Evolutionary conservation across 2,888 invertebrate genomes (phyloP).

Genomic region (Chrysotoxum bicinctum): DNA sequence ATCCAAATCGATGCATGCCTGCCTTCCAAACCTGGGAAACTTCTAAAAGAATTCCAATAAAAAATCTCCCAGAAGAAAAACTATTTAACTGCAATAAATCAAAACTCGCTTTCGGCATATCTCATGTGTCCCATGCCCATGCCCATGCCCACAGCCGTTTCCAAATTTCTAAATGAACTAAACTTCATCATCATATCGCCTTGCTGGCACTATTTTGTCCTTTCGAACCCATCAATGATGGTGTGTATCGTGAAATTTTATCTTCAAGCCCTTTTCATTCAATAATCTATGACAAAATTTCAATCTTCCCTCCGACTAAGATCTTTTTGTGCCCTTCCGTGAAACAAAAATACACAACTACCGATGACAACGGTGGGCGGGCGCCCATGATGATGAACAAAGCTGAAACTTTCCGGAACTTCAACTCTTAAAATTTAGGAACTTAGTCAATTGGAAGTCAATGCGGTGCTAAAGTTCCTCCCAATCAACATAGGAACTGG

Average conservation of each 20-base stretch:
- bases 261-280: neutral
- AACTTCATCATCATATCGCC: conserved; percentile 26
- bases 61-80: conserved; percentile 13
- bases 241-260: conserved; percentile 22
- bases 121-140: neutral
- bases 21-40: conserved; percentile 11
- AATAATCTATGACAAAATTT: conserved; percentile 37
- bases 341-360: neutral
- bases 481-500: conserved; percentile 27
- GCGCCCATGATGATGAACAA: conserved; percentile 28
- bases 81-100: conserved; percentile 39
- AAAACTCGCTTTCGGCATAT: conserved; percentile 20
- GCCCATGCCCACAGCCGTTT: neutral
- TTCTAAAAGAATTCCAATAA: conserved; percentile 58
- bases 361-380: neutral
- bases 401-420: conserved; percentile 43
- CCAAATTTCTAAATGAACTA: conserved; percentile 26
- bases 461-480: conserved; percentile 35
- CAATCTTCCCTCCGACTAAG: neutral
- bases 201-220: neutral
- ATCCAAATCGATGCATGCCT: conserved; percentile 6
- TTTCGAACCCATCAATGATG: neutral
- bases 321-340: neutral
- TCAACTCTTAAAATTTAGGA: conserved; percentile 51
- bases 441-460: conserved; percentile 64